Evolutionary conservation across 2,113 vertebrate species (phyloP).

Genomic region (Charadrius vociferus): DNA sequence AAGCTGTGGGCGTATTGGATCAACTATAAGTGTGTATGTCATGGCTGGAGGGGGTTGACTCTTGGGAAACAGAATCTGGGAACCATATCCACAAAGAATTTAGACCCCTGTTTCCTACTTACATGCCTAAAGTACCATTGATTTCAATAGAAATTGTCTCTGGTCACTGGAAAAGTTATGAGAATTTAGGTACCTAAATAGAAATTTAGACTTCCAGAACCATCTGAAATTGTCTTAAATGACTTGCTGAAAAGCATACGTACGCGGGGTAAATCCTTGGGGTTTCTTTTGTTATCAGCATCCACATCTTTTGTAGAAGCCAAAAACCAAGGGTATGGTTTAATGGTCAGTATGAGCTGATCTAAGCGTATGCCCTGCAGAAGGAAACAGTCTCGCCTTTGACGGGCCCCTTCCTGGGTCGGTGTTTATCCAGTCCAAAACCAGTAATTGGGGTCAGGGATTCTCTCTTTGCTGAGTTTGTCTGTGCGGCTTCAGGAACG

Average conservation of each 20-base stretch:
- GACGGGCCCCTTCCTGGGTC: not conserved
- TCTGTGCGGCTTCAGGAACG: not conserved
- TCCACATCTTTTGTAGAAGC: not conserved
- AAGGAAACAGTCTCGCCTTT: not conserved
- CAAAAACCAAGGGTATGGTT: not conserved
- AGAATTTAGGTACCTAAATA: not conserved
- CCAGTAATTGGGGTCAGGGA: not conserved
- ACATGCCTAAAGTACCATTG: not conserved
- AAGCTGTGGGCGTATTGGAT: not conserved
- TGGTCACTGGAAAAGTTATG: not conserved
- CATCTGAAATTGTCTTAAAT: not conserved
- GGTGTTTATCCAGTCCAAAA: not conserved
- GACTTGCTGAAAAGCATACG: not conserved
- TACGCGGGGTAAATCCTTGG: not conserved
- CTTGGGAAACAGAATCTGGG: not conserved
- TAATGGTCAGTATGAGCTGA: not conserved
- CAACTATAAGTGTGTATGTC: not conserved
- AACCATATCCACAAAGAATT: not conserved
- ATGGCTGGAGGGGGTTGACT: not conserved
- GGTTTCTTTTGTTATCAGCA: not conserved
- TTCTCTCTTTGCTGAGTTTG: not conserved
- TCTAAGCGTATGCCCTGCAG: not conserved
- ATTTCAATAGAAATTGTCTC: not conserved
- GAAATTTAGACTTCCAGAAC: not conserved
- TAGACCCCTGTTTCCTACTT: not conserved